These are phyloP conservation scores for Acromyrmex echinatior DNA, from an alignment of 1,140 invertebrate genomes.

Conservation along the genomic window DNA sequence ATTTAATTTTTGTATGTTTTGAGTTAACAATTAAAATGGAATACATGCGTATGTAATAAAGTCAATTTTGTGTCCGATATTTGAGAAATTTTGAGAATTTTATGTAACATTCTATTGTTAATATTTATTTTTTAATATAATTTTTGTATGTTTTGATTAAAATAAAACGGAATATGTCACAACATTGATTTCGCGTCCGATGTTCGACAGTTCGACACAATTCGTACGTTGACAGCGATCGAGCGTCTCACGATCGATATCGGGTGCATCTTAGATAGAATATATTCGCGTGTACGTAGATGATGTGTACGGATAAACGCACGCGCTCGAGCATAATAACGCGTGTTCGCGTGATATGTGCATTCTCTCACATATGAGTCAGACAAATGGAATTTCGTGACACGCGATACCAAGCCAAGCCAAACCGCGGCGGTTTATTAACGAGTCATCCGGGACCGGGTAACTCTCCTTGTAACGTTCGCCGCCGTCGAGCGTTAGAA, in stretches of 20 bases:
- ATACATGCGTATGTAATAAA: background rate
- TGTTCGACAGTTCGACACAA: background rate
- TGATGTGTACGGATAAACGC: slow-evolving; percentile 24
- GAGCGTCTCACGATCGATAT: background rate
- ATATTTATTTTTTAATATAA: background rate
- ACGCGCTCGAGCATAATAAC: slow-evolving; percentile 26
- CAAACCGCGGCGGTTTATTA: slow-evolving; percentile 72
- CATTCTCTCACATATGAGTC: slow-evolving; percentile 65
- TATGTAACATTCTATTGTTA: background rate
- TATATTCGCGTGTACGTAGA: slow-evolving; percentile 15
- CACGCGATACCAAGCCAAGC: slow-evolving; percentile 68
- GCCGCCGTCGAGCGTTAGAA: slow-evolving; percentile 68
- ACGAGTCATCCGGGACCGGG: slow-evolving; percentile 60
- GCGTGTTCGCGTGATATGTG: background rate
- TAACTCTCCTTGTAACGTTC: slow-evolving; percentile 56
- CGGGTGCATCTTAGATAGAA: background rate
- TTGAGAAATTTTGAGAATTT: background rate
- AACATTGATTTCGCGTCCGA: background rate
- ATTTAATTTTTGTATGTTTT: background rate
- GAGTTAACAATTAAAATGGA: background rate
- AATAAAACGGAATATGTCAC: background rate
- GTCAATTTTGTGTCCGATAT: background rate
- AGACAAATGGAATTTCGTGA: slow-evolving; percentile 73
- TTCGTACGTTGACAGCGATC: slow-evolving; percentile 5
- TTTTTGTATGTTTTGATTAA: background rate